Percentiles rank a stretch among this genome's conserved stretches.
Evolutionary conservation across 2,113 vertebrate genomes (phyloP).

Genomic region (Parus major): DNA sequence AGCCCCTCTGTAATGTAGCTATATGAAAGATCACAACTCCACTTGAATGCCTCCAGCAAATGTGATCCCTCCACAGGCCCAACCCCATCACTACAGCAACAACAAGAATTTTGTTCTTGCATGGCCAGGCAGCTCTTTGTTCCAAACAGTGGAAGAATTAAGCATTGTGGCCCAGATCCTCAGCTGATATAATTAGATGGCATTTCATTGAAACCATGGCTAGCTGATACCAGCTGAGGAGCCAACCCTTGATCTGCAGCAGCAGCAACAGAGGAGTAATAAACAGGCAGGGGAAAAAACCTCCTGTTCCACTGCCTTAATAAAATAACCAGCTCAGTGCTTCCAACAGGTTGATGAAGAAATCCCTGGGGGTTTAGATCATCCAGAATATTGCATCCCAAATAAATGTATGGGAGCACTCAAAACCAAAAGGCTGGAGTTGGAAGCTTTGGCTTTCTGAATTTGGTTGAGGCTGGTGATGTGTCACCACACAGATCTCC

Average conservation of each 20-base stretch:
- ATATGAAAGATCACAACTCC: neutral
- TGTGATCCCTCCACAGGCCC: neutral
- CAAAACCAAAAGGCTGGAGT: neutral
- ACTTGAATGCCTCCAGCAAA: neutral
- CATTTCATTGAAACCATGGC: neutral
- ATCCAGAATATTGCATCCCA: neutral
- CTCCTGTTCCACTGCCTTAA: neutral
- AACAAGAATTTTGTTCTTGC: conserved; percentile 29
- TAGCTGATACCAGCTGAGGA: conserved; percentile 35
- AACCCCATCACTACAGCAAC: neutral
- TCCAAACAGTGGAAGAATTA: conserved; percentile 23
- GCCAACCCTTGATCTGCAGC: neutral
- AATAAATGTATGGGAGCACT: neutral
- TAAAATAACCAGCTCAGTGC: neutral
- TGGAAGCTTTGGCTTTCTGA: neutral
- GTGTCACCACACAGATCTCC: neutral
- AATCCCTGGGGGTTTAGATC: neutral
- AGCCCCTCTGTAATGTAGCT: neutral
- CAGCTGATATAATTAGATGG: conserved; percentile 42
- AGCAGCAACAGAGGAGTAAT: neutral
- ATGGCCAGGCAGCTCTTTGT: conserved; percentile 24
- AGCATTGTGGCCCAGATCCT: conserved; percentile 33
- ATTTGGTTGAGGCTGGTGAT: neutral
- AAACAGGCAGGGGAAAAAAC: neutral
- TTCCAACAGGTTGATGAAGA: neutral